phyloP scores from a whole-genome alignment of 2,797 vertebrate genomes.

The Galagoides demidoff region DNA sequence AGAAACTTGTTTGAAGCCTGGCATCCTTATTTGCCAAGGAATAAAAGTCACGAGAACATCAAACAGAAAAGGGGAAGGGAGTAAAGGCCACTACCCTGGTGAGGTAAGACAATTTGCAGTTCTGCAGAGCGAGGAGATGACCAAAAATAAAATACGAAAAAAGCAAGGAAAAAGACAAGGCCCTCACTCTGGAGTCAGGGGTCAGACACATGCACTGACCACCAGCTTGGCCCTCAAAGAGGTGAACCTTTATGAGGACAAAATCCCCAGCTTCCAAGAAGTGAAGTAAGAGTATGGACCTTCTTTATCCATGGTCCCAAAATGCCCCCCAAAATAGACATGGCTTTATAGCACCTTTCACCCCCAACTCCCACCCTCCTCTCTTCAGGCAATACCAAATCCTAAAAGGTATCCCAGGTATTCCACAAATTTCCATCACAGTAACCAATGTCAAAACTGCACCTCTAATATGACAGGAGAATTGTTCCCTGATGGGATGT shows the following conservation, averaged over 20 bases:
- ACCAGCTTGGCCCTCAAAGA: neutral
- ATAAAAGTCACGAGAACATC: slow-evolving; percentile 76
- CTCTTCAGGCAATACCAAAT: neutral
- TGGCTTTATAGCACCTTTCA: neutral
- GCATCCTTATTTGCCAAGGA: slow-evolving; percentile 73
- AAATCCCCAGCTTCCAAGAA: neutral
- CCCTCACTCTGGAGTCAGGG: neutral
- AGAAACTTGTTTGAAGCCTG: slow-evolving; percentile 64
- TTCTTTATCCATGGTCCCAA: neutral
- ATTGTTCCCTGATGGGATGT: neutral
- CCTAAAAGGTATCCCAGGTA: neutral
- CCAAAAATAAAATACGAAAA: neutral
- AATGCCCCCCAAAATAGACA: neutral
- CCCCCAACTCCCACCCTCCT: neutral
- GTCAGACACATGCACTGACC: neutral
- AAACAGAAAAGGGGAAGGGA: slow-evolving; percentile 49
- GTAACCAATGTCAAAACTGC: neutral
- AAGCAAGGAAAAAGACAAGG: neutral
- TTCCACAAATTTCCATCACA: neutral
- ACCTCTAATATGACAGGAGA: neutral
- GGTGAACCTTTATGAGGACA: neutral
- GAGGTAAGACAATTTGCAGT: neutral
- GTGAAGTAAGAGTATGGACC: neutral
- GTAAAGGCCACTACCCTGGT: neutral
- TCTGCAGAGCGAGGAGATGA: neutral